Base-by-base conservation (phyloP, 2,113 vertebrate species). In the Chlamydotis undulata region DNA sequence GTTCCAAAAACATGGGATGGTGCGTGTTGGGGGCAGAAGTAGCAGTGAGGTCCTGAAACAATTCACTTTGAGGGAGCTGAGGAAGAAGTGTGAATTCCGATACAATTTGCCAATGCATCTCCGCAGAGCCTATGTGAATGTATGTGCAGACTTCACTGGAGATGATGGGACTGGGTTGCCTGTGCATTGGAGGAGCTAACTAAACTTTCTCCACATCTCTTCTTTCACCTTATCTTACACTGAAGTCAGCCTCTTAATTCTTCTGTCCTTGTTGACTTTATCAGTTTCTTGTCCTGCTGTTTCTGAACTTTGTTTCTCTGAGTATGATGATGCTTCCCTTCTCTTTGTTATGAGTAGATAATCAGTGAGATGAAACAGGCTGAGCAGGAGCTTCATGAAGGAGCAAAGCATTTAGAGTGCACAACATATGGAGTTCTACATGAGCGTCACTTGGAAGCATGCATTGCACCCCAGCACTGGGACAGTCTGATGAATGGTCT, bases 11-110 rank as follows among this genome's bases (percentile, higher is more conserved):
- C 26, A 63, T 0, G 98, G 98, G 56, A 99, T 99, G 4, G 99
- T 99, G 55, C 98, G 99, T 78, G 98, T 99, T 12, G 99, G 99
- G 28, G 99, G 99, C 49, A 98, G 99, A 81, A 99, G 99, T 97
- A 99, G 76, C 98, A 99, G 99, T 82, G 98, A 98, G 65, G 67
- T 97, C 71, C 95, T 99, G 87, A 99, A 99, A 83, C 86, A 52
- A 12, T 99, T 99, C 95, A 98, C 98, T 59, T 95, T 99, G 37
- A 97, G 97, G 83, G 98, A 99, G 85, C 96, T 99, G 95, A 98
- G 97, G 53, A 97, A 78, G 61, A 91, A 90, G 18, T 4, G 7
- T 6, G 47, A 84, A 22, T 97, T 97, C 91, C 98, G 89, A 89
- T 90, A 19, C 4, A 67, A 50, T 8, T 93, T 98, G 41, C 98